Evolutionary conservation across 2,113 vertebrate species (phyloP), one percentile per base, ranked within the genome.

Genomic region (Apaloderma vittatum): DNA sequence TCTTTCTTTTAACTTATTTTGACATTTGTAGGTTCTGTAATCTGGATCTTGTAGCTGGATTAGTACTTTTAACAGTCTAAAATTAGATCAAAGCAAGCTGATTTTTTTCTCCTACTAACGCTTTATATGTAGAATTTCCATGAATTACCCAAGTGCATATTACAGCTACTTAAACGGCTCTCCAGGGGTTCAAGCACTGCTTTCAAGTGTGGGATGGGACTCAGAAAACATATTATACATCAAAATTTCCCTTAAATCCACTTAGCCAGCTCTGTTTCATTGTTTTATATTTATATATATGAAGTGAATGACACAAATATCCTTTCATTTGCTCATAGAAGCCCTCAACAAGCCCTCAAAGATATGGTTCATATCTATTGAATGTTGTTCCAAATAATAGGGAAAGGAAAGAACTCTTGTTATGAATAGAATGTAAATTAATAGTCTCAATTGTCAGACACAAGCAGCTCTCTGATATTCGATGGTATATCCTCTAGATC

Each of bases 91-190:
- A 78, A 94, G 62, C 7, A 73, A 94, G 26, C 10, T 78, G 34
- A 76, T 86, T 86, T 91, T 12, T 88, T 94, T 95, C 63, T 84
- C 63, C 26, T 92, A 51, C 59, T 82, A 82, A 54, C 30, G 63
- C 20, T 86, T 80, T 59, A 36, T 26, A 63, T 36, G 29, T 61
- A 90, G 61, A 32, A 75, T 91, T 97, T 94, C 72, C 72, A 76
- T 91, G 29, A 91, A 94, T 94, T 94, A 75, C 40, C 36, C 46
- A 79, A 86, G 27, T 52, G 70, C 23, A 26, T 91, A 78, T 86
- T 94, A 77, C 26, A 59, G 36, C 58, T 66, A 26, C 59, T 91
- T 81, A 83, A 81, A 89, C 46, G 74, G 17, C 40, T 83, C 70
- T 82, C 58, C 27, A 58, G 52, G 52, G 73, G 27, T 87, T 90